Evolutionary conservation across 2,888 invertebrate species (phyloP), one percentile per base, ranked within the genome.

Genomic region (Amitus sp.): DNA sequence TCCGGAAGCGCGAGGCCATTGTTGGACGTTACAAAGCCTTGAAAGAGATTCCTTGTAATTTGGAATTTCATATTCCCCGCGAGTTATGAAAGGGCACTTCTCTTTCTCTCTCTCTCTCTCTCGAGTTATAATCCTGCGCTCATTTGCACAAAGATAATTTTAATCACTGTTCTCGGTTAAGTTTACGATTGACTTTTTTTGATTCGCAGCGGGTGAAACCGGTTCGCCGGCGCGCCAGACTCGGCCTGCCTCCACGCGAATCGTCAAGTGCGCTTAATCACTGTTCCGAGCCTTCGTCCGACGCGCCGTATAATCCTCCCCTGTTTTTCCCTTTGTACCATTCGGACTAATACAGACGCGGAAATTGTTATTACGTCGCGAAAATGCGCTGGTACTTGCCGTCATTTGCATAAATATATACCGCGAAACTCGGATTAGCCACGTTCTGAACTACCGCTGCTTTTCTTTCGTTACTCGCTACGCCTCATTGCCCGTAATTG

Each of bases 201-300:
- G 7, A 23, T 23, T n/a, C 23, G 23, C 7, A 23, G 23, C 23
- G 23, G 7, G 23, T 23, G 3, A 23, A 23, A 23, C 23, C 23
- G 23, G 23, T 23, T 23, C 23, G 23, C 23, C 23, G n/a, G n/a
- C n/a, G 23, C 23, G 23, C 23, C 23, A 23, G 23, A 23, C 63
- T 62, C 57, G 43, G 33, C 43, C 58, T 54, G n/a, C 54, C 58
- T 58, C 54, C 49, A 50, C 58, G 54, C 51, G 48, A 48, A 51
- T 58, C 54, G 56, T 53, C 53, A 62, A 53, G 57, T 57, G 53
- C 62, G 46, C 62, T 57, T 62, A 57, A 57, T 57, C 57, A 62
- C 56, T 49, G 56, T 49, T 52, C 39, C 30, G 47, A 43, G 54
- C 46, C 42, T 43, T 60, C 59, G n/a, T n/a, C 54, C 45, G 47